phyloP scores from a whole-genome alignment of 2,113 vertebrate genomes.

The Halichoerus grypus region DNA sequence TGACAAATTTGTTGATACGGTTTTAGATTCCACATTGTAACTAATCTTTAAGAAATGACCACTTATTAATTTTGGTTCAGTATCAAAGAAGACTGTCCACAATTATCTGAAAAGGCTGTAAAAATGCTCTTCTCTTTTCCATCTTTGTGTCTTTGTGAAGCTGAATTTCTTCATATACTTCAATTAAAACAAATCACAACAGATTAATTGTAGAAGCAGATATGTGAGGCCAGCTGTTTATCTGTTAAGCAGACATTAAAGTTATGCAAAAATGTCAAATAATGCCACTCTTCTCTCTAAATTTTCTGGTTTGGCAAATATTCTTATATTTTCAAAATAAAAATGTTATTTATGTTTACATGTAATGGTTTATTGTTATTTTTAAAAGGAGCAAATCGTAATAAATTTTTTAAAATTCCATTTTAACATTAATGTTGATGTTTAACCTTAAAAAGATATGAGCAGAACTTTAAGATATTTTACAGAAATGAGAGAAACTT shows the following conservation, averaged over 20 bases:
- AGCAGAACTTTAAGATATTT: neutral
- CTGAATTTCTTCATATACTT: neutral
- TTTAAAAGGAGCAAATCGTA: neutral
- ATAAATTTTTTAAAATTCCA: neutral
- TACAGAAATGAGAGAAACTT: neutral
- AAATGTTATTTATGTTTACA: neutral
- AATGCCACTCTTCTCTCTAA: neutral
- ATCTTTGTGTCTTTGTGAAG: neutral
- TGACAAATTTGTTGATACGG: neutral
- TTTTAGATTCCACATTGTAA: neutral
- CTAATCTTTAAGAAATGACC: neutral
- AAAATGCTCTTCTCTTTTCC: neutral
- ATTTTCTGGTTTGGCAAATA: slow-evolving; percentile 1
- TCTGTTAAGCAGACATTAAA: neutral
- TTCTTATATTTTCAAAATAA: neutral
- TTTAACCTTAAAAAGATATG: neutral
- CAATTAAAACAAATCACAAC: neutral
- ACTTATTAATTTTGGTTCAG: neutral
- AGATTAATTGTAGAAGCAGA: neutral
- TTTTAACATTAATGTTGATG: neutral
- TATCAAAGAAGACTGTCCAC: neutral
- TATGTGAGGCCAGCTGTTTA: neutral
- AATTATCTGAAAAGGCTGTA: neutral
- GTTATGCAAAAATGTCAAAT: neutral
- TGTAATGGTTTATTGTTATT: neutral